phyloP scores from a whole-genome alignment of 2,888 invertebrate genomes.

The Iselma pallidipennis region DNA sequence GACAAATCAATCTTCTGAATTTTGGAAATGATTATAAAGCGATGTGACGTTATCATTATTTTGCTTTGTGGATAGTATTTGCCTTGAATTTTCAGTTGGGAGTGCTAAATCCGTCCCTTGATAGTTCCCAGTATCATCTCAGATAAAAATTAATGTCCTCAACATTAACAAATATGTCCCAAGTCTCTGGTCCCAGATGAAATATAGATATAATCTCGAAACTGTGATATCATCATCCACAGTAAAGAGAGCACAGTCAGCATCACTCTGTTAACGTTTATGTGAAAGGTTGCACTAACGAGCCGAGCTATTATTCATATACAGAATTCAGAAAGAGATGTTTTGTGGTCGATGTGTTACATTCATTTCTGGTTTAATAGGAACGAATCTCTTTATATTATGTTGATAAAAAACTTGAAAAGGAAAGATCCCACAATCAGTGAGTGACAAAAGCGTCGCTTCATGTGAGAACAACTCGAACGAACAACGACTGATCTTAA shows the following conservation, averaged over 20 bases:
- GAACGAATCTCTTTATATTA: constrained; percentile 6
- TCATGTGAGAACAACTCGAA: constrained; percentile 6
- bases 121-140: not conserved
- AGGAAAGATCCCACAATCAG: constrained; percentile 3
- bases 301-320: constrained; percentile 34
- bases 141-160: constrained; percentile 7
- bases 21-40: not conserved
- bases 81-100: not conserved
- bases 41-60: not conserved
- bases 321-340: constrained; percentile 23
- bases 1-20: not conserved
- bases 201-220: constrained; percentile 22
- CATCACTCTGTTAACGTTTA: constrained; percentile 13
- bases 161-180: constrained; percentile 8
- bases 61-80: not conserved
- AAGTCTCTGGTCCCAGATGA: constrained; percentile 10
- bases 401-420: not conserved
- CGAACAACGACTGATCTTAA: not conserved
- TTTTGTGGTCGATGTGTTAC: constrained; percentile 16
- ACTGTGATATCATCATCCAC: constrained; percentile 13
- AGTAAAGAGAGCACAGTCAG: constrained; percentile 15
- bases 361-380: constrained; percentile 16
- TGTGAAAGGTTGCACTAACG: constrained; percentile 28
- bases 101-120: not conserved
- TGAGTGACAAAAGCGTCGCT: constrained; percentile 7